These are phyloP conservation scores for Monopterus albus DNA, from an alignment of 2,113 vertebrate genomes.

Conservation along the genomic window DNA sequence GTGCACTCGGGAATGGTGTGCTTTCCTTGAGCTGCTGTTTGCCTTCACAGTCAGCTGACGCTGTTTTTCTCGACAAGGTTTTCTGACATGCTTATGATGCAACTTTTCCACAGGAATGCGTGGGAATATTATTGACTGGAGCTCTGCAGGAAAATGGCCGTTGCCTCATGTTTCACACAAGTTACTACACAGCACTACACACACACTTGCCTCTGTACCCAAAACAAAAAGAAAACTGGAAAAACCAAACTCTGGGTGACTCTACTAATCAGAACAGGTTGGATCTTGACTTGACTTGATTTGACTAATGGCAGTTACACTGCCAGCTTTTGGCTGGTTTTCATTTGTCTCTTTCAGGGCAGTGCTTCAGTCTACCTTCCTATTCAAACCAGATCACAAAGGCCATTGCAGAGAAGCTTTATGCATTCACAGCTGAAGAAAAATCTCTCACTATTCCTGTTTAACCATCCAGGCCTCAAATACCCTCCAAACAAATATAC, in stretches of 20 bases:
- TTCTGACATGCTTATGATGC: neutral
- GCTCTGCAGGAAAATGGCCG: slow-evolving; percentile 5
- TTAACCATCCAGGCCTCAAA: slow-evolving; percentile 22
- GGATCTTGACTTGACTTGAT: slow-evolving; percentile 45
- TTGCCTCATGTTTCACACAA: neutral
- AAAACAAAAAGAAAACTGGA: slow-evolving; percentile 72
- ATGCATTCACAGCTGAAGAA: slow-evolving; percentile 10
- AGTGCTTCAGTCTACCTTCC: slow-evolving; percentile 25
- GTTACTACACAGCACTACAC: neutral
- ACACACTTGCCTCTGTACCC: slow-evolving; percentile 28
- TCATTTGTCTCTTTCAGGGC: slow-evolving; percentile 28
- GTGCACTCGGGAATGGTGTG: neutral
- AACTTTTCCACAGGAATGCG: slow-evolving; percentile 31
- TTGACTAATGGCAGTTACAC: slow-evolving; percentile 9
- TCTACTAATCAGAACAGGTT: slow-evolving; percentile 39
- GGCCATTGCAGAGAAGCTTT: slow-evolving; percentile 33
- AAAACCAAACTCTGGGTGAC: slow-evolving; percentile 30
- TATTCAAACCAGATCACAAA: slow-evolving; percentile 63
- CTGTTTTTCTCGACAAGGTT: slow-evolving; percentile 30
- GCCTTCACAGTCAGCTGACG: slow-evolving; percentile 53
- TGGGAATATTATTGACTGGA: slow-evolving; percentile 42
- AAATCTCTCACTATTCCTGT: slow-evolving; percentile 45
- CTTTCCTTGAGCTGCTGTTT: slow-evolving; percentile 5
- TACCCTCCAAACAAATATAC: slow-evolving; percentile 24
- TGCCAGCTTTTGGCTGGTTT: slow-evolving; percentile 33